phyloP scores from a whole-genome alignment of 1,140 invertebrate species.

The Cherax quadricarinatus region DNA sequence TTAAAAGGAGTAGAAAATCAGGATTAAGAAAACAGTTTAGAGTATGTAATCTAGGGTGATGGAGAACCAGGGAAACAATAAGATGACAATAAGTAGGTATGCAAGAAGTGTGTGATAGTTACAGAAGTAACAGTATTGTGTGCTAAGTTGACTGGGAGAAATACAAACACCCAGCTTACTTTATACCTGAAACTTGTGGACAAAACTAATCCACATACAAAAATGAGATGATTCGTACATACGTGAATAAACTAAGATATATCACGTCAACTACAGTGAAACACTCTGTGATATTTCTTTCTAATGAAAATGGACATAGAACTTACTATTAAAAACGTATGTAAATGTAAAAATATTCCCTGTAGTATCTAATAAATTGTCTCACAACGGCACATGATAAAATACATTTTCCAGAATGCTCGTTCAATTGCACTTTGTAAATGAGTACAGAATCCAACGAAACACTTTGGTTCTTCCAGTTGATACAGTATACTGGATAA shows the following conservation, averaged over 20 bases:
- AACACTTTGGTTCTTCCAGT: conserved; percentile 61
- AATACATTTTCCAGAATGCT: conserved; percentile 63
- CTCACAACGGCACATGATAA: conserved; percentile 71
- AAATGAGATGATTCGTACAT: conserved; percentile 48
- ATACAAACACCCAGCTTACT: conserved; percentile 24
- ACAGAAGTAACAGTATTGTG: conserved; percentile 1
- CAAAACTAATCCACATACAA: conserved; percentile 48
- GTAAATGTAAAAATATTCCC: conserved; percentile 72
- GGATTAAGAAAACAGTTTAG: neutral
- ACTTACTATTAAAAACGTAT: conserved; percentile 70
- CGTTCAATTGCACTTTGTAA: conserved; percentile 53
- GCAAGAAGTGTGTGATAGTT: conserved; percentile 20
- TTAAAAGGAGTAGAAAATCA: conserved; percentile 30
- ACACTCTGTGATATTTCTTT: conserved; percentile 61
- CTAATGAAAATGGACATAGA: conserved; percentile 69
- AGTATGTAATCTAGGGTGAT: conserved; percentile 52
- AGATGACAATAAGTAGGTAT: conserved; percentile 6
- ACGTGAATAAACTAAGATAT: conserved; percentile 61
- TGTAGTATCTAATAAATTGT: conserved; percentile 64
- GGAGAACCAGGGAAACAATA: conserved; percentile 13
- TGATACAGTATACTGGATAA: conserved; percentile 63
- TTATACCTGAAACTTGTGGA: conserved; percentile 60
- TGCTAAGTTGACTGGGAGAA: conserved; percentile 14
- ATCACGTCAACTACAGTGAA: conserved; percentile 67
- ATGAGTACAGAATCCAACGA: conserved; percentile 48